Evolutionary conservation across 2,113 vertebrate genomes (phyloP), one percentile per base, ranked within the genome.

Genomic region (Marmota flaviventris): DNA sequence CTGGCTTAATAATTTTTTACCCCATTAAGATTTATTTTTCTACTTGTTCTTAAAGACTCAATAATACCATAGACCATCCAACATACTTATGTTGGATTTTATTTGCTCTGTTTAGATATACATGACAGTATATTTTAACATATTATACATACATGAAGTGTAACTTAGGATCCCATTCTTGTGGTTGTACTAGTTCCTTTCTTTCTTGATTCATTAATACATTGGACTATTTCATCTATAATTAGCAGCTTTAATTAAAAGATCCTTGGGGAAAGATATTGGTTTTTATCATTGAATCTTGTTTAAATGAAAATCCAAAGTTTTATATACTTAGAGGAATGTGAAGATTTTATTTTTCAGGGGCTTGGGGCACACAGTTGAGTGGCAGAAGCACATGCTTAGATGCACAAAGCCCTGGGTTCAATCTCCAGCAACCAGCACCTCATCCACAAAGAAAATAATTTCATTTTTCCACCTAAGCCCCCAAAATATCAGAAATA

Each of bases 381-480:
- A 32, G 16, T 78, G 32, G 17, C 22, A 78, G 29, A 34, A 53
- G 13, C 7, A 8, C 27, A 29, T 32, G 29, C 29, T 78, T 53
- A 53, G 76, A 17, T 53, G 45, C 32, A 32, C 48, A 32, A 78
- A 32, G 32, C 48, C 76, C 29, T 20, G 8, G 48, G 17, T 61
- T 83, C 56, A 61, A 83, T 37, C 29, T 22, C 37, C 56, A 61
- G n/a, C 79, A 61, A 7, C 22, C n/a, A 11, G 61, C 10, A 25
- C 61, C n/a, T 25, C 4, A 12, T 3, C 20, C 34, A 22, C 22
- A 63, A 65, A 65, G 39, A 4, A 65, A 84, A 94, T 27, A 82
- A 83, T 92, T 93, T 86, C n/a, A 65, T 65, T 91, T 78, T 93
- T 51, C 7, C 89, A 69, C 94, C 78, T 20, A 78, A 93, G 61